A percentile compares a stretch with the other conserved stretches of the same genome.
phyloP scores from a whole-genome alignment of 1,140 invertebrate genomes.

The Spodoptera litura region DNA sequence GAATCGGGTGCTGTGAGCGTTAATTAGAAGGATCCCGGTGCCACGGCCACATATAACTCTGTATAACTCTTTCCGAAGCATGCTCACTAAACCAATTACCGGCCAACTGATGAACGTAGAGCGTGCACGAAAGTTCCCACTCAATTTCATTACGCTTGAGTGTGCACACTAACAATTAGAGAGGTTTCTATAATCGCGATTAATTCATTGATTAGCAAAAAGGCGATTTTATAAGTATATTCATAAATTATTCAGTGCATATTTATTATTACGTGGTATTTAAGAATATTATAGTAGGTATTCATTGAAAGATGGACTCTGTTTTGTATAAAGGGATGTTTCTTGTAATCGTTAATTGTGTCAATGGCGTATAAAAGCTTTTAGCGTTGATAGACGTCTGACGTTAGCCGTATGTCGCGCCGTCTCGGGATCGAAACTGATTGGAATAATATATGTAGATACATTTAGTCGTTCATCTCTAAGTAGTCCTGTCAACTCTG shows the following conservation, averaged over 20 bases:
- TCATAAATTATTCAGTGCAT: constrained; percentile 33
- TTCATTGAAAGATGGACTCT: neutral
- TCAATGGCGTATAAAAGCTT: constrained; percentile 58
- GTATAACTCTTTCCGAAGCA: constrained; percentile 59
- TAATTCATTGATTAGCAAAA: constrained; percentile 52
- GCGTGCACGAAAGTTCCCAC: constrained; percentile 71
- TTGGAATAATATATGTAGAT: constrained; percentile 4
- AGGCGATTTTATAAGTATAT: constrained; percentile 20
- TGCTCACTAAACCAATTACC: constrained; percentile 76
- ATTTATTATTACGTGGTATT: constrained; percentile 2
- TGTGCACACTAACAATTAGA: constrained; percentile 65
- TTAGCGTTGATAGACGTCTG: constrained; percentile 55
- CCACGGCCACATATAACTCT: constrained; percentile 48
- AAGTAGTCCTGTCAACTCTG: constrained; percentile 75
- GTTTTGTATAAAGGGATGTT: neutral
- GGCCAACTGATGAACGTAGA: constrained; percentile 72
- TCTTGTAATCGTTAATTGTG: constrained; percentile 3
- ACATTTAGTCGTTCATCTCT: constrained; percentile 48
- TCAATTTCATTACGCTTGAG: constrained; percentile 69
- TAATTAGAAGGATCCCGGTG: constrained; percentile 77
- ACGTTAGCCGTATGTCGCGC: constrained; percentile 71
- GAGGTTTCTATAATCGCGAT: constrained; percentile 59
- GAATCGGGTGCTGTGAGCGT: constrained; percentile 66
- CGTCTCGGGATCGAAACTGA: constrained; percentile 34
- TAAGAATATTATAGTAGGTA: neutral